Percentiles rank a stretch among this genome's conserved stretches.
Evolutionary conservation across 2,797 vertebrate species (phyloP).

Genomic region (Brotogeris chrysoptera): DNA sequence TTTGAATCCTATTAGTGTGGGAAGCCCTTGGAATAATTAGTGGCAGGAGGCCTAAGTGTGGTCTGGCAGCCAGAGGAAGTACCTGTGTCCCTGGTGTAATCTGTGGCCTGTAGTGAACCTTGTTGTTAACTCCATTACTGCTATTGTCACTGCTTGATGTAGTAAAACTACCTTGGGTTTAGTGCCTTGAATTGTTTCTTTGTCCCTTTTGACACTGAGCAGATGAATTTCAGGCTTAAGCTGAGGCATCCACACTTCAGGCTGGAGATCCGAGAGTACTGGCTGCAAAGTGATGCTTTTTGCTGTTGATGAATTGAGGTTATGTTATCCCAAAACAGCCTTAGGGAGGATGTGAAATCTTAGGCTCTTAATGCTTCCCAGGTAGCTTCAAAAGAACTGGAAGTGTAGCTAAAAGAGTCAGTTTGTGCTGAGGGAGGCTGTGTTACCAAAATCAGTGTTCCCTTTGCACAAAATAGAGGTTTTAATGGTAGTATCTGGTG

Average conservation of each 20-base stretch:
- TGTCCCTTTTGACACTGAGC: background rate
- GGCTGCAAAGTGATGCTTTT: background rate
- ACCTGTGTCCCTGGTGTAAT: background rate
- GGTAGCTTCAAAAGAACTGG: background rate
- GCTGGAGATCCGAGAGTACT: background rate
- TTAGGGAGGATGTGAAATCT: background rate
- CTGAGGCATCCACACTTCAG: background rate
- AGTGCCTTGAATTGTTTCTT: background rate
- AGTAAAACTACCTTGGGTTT: background rate
- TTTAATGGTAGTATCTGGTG: background rate
- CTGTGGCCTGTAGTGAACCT: background rate
- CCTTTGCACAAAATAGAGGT: background rate
- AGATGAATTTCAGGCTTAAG: background rate
- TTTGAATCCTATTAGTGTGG: background rate
- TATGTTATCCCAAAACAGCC: background rate
- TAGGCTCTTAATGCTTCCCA: background rate
- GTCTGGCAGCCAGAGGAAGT: background rate
- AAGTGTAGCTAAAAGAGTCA: background rate
- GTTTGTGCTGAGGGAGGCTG: background rate
- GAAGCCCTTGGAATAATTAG: background rate
- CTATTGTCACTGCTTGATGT: background rate
- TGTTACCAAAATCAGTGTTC: background rate
- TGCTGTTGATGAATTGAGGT: background rate
- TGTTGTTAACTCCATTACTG: background rate
- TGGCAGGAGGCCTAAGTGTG: background rate